Base-by-base conservation (phyloP, 2,797 vertebrate species). In the Hybognathus amarus region DNA sequence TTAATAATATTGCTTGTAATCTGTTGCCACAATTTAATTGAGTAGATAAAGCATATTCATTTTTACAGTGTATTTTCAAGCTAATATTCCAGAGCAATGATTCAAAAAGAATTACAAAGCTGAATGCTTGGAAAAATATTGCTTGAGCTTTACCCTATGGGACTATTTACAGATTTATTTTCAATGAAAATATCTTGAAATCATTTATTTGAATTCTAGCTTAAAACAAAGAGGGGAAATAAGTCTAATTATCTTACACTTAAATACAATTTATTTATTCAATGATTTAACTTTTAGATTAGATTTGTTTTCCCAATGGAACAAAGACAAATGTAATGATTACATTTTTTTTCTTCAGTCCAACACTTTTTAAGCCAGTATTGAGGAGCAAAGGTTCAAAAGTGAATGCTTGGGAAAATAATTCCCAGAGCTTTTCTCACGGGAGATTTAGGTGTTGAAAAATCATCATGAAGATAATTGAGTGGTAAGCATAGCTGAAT, bases 401-500 rank as follows among this genome's bases (percentile, higher is more conserved):
- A 77, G 18, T 22, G 27, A 78, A 71, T 63, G 54, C 67, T 77
- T 77, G 54, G 13, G 8, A 71, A 71, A 79, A 66, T 40, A 56
- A 86, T 47, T 40, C 30, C 79, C 76, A 47, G 84, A 83, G 87
- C 75, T 91, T 86, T 90, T 90, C 91, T 92, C 86, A 78, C 79
- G 84, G 83, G 85, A 85, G 77, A 86, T 92, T 91, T 87, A 85
- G 79, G 36, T 77, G 89, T 59, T 0, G 79, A 89, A 90, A 90
- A 80, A 63, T 38, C 90, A 87, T 89, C 89, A 88, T 86, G 86
- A 88, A 90, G 90, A 90, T 93, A 92, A 94, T 90, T 92, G 91
- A 92, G 93, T 91, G 91, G 90, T 92, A 92, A 93, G 90, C 91
- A 91, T 87, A 92, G 89, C 77, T 86, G 87, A 87, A 87, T 90